A percentile compares a stretch with the other conserved stretches of the same genome.
phyloP scores from a whole-genome alignment of 1,140 invertebrate species.

The Nomia melanderi region DNA sequence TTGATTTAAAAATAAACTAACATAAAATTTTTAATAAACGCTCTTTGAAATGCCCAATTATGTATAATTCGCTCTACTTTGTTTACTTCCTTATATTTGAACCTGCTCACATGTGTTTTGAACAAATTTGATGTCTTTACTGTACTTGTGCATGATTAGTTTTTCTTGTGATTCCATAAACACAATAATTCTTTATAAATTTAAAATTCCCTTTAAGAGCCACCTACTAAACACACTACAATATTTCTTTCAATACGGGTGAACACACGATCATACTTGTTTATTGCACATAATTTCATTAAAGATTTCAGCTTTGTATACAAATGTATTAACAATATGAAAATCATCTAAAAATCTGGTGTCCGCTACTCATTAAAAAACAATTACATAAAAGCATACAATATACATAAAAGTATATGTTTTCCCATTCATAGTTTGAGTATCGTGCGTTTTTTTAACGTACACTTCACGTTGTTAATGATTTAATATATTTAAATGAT shows the following conservation, averaged over 20 bases:
- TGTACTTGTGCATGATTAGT: constrained; percentile 13
- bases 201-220: not conserved
- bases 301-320: constrained; percentile 58
- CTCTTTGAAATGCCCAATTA: constrained; percentile 49
- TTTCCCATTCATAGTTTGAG: not conserved
- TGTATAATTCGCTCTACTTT: constrained; percentile 9
- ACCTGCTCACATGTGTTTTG: not conserved
- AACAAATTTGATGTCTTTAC: not conserved
- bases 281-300: constrained; percentile 69
- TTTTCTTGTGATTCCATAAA: not conserved
- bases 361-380: constrained; percentile 27
- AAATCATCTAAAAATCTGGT: constrained; percentile 55
- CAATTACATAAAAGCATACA: constrained; percentile 1
- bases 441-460: constrained; percentile 31
- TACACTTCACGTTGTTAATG: constrained; percentile 36
- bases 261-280: constrained; percentile 31
- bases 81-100: constrained; percentile 11
- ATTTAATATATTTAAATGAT: constrained; percentile 44
- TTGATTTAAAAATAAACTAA: constrained; percentile 44
- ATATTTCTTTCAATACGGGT: constrained; percentile 24
- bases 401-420: constrained; percentile 3
- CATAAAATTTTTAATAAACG: constrained; percentile 49
- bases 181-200: not conserved
- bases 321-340: constrained; percentile 56
- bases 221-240: not conserved